phyloP scores from a whole-genome alignment of 2,888 invertebrate species.

The Tholera decimalis region DNA sequence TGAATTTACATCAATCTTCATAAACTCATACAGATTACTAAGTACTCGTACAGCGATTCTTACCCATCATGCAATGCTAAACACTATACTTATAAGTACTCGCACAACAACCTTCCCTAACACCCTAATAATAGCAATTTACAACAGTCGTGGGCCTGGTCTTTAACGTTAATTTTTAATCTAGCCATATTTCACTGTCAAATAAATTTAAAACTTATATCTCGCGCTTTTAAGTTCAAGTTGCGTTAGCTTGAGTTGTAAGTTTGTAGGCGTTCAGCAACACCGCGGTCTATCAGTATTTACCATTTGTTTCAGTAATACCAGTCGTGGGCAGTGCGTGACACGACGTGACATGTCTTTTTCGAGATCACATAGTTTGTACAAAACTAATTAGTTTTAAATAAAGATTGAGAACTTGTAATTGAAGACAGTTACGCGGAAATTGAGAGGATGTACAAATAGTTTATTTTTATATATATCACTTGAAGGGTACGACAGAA shows the following conservation, averaged over 20 bases:
- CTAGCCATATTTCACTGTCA: neutral
- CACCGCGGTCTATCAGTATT: conserved; percentile 41
- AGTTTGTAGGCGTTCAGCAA: conserved; percentile 38
- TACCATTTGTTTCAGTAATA: conserved; percentile 49
- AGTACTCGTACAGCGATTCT: too few relatives aligned
- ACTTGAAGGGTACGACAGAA: too few relatives aligned
- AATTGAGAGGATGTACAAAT: neutral
- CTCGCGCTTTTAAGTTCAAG: conserved; percentile 3
- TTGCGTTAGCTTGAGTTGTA: conserved; percentile 9
- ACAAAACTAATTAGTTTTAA: conserved; percentile 35
- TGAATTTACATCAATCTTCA: too few relatives aligned
- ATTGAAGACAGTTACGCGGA: neutral
- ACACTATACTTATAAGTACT: too few relatives aligned
- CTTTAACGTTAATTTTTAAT: conserved; percentile 36
- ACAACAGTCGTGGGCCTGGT: neutral
- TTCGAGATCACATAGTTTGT: conserved; percentile 44
- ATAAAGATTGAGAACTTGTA: conserved; percentile 28
- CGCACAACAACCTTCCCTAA: neutral
- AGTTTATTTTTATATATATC: too few relatives aligned
- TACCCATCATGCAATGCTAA: too few relatives aligned
- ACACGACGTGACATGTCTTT: conserved; percentile 49
- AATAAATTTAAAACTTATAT: conserved; percentile 20
- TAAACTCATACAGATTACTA: too few relatives aligned
- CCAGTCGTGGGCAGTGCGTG: conserved; percentile 38
- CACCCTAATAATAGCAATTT: conserved; percentile 1